Evolutionary conservation across 2,888 invertebrate species (phyloP), one percentile per base, ranked within the genome.

Genomic region (Macrosiphum euphorbiae): DNA sequence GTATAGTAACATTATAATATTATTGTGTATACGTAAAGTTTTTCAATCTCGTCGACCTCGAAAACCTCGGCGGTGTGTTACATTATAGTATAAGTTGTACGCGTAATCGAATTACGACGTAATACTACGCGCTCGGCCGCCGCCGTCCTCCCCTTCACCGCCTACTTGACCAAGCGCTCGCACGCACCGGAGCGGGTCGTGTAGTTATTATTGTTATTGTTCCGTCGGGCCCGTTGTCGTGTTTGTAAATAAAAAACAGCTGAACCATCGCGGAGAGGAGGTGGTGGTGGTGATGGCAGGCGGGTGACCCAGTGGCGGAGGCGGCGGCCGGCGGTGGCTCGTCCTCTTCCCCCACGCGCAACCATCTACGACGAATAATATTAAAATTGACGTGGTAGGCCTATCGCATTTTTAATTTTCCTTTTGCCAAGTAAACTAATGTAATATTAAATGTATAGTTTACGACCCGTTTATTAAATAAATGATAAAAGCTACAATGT

Each of bases 231-330:
- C 35, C 52, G 47, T 47, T 11, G 85, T 85, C 26, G 85, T 94
- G 94, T 94, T 94, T 94, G 94, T 94, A 94, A 94, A 94, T 94
- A 94, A 90, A 94, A 94, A 94, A 94, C 94, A 94, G 94, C 94
- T 94, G 94, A 58, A 50, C 78, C n/a, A 28, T 4, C n/a, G 44
- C 11, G 10, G 61, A 4, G 86, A 24, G 88, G 88, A 1, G 86
- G 84, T 20, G 26, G 86, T 20, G 86, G 85, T 16, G 50, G 67
- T 7, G 35, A 78, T 35, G 78, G 78, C 20, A 20, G 84, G 61
- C 84, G 85, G 24, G 90, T 94, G 94, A 94, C 94, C 94, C 94
- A 94, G 41, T 90, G 86, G 92, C 87, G 35, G 67, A 35, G 44
- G 92, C 92, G 67, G 16, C 67, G 67, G 67, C 67, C 67, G 67